phyloP scores from a whole-genome alignment of 2,888 invertebrate genomes.

The Hyles lineata region DNA sequence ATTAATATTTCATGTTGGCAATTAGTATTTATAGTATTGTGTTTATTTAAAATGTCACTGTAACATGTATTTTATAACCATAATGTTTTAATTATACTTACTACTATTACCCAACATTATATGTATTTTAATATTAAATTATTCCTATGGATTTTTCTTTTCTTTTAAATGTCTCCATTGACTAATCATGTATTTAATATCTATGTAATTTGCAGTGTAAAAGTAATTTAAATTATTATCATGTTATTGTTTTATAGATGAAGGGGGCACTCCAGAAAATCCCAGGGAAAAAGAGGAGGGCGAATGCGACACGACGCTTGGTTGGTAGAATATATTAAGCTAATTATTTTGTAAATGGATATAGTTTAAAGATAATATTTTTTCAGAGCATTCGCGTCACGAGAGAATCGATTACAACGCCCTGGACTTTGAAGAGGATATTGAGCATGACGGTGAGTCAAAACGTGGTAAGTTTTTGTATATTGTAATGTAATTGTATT shows the following conservation, averaged over 20 bases:
- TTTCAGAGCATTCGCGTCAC: constrained; percentile 66
- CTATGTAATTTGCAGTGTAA: background rate
- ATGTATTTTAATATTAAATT: background rate
- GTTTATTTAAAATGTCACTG: too few relatives aligned
- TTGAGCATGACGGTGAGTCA: constrained; percentile 77
- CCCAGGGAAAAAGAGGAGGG: constrained; percentile 77
- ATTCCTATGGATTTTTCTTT: background rate
- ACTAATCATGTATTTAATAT: background rate
- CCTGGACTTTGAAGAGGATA: constrained; percentile 88
- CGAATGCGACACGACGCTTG: constrained; percentile 74
- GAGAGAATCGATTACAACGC: constrained; percentile 88
- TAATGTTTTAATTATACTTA: background rate
- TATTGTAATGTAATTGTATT: background rate
- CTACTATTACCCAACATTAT: background rate
- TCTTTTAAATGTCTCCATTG: background rate
- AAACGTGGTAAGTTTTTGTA: constrained; percentile 53
- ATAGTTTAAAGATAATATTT: background rate
- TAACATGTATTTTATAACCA: too few relatives aligned
- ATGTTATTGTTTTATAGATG: constrained; percentile 46
- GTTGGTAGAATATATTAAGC: constrained; percentile 47
- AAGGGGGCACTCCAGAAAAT: constrained; percentile 73
- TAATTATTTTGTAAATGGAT: background rate
- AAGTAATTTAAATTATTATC: too few relatives aligned
- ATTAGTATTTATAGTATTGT: too few relatives aligned
- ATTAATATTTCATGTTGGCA: too few relatives aligned